Percentiles rank a stretch among this genome's conserved stretches.
These are phyloP conservation scores for Iphiclides podalirius DNA, from an alignment of 2,888 invertebrate genomes.

Conservation along the genomic window DNA sequence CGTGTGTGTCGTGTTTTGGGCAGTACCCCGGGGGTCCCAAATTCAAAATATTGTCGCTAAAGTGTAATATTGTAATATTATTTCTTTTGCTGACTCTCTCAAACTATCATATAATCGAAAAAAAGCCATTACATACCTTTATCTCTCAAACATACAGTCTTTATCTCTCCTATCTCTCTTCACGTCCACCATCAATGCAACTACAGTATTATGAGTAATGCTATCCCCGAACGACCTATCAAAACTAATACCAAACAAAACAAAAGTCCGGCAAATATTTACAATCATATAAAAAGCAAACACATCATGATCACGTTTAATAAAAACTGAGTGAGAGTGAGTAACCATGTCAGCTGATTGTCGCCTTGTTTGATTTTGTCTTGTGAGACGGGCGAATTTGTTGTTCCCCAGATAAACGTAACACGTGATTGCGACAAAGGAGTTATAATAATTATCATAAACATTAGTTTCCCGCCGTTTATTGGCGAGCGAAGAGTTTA, in stretches of 20 bases:
- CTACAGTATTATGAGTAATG: too few species aligned
- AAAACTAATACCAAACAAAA: constrained; percentile 13
- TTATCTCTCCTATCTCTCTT: too few species aligned
- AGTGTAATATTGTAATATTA: too few species aligned
- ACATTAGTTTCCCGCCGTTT: constrained; percentile 35
- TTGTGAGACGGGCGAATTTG: constrained; percentile 21
- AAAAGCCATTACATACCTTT: too few species aligned
- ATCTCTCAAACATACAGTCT: too few species aligned
- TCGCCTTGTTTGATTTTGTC: constrained; percentile 13
- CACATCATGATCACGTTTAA: constrained; percentile 10
- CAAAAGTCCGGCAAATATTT: constrained; percentile 10
- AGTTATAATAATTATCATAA: constrained; percentile 25
- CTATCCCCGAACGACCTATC: too few species aligned
- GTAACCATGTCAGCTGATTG: constrained; percentile 18
- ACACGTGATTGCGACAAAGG: constrained; percentile 11
- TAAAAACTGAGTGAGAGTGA: neutral
- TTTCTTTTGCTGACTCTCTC: too few species aligned
- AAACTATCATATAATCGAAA: too few species aligned
- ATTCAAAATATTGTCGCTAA: too few species aligned
- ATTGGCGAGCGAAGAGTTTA: constrained; percentile 30
- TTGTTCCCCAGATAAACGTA: constrained; percentile 16
- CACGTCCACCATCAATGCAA: too few species aligned
- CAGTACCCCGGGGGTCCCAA: too few species aligned
- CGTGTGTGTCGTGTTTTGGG: too few species aligned
- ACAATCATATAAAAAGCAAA: constrained; percentile 4